A percentile compares a stretch with the other conserved stretches of the same genome.
Conservation (phyloP, 2,888 invertebrate species). For the Cataglyphis livida region DNA sequence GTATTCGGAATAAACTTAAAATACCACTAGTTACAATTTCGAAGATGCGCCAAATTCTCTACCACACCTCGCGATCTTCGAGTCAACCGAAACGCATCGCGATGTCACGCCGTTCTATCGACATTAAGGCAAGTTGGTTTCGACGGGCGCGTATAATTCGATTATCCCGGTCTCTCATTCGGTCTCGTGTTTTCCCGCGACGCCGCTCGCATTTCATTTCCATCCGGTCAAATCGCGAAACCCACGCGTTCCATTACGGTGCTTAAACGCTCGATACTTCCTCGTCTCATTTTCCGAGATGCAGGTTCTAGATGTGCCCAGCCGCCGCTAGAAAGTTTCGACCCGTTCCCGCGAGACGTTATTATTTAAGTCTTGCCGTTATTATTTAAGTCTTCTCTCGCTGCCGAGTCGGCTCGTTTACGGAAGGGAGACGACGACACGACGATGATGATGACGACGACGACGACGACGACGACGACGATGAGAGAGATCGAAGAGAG, state of each 20-base stretch:
- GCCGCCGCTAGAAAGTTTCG: constrained; percentile 15
- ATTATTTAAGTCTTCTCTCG: constrained; percentile 41
- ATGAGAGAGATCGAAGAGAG: constrained; percentile 36
- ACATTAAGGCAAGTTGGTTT: constrained; percentile 46
- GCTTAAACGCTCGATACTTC: constrained; percentile 39
- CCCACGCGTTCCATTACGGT: constrained; percentile 32
- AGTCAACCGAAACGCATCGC: constrained; percentile 47
- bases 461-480: constrained; percentile 5
- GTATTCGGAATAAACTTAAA: neutral
- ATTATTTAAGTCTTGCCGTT: constrained; percentile 43
- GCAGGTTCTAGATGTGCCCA: constrained; percentile 40
- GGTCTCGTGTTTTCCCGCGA: constrained; percentile 39
- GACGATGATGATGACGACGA: constrained; percentile 8
- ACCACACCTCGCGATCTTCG: constrained; percentile 10
- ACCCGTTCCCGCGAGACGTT: constrained; percentile 40
- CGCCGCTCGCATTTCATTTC: constrained; percentile 38
- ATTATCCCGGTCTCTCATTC: constrained; percentile 38
- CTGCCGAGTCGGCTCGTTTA: constrained; percentile 25
- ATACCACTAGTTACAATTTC: constrained; percentile 17
- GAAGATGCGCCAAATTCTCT: constrained; percentile 12
- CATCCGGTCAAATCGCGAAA: constrained; percentile 20
- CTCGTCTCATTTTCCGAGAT: constrained; percentile 42
- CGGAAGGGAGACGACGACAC: constrained; percentile 25
- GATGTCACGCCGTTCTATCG: constrained; percentile 41
- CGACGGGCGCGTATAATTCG: constrained; percentile 51